phyloP scores from a whole-genome alignment of 2,113 vertebrate genomes.

The human (Homo sapiens) region GRCh38 chr13:82364001-82364500 shows the following conservation, averaged over 20 bases:
- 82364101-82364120: not conserved
- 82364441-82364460: not conserved
- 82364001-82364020: not conserved
- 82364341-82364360: not conserved
- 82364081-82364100: not conserved
- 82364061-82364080: not conserved
- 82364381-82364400: not conserved
- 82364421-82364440: not conserved
- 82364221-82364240: not conserved
- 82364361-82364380: too few species aligned
- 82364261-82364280: not conserved
- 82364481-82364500: not conserved
- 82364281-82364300: not conserved
- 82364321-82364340: not conserved
- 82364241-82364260: not conserved
- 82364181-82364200: not conserved
- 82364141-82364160: not conserved
- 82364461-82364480: not conserved
- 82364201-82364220: not conserved
- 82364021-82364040: not conserved
- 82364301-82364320: not conserved
- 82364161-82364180: not conserved
- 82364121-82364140: not conserved
- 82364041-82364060: not conserved
- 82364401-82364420: too few species aligned